These are phyloP conservation scores for Hydropsyche tenuis DNA, from an alignment of 1,140 invertebrate species.

Conservation along the genomic window DNA sequence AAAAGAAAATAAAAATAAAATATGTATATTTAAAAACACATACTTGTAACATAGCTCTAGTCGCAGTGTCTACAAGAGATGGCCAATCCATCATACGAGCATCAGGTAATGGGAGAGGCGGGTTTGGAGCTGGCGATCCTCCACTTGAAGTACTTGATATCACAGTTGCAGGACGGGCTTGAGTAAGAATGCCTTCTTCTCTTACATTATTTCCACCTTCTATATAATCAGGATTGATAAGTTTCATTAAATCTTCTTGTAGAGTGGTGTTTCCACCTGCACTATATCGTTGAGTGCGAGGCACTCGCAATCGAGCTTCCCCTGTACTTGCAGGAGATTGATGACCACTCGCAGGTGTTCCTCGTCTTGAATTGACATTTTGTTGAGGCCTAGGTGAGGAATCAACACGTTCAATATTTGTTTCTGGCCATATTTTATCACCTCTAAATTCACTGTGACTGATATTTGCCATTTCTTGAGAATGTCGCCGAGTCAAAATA, in stretches of 20 bases:
- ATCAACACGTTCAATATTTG: conserved; percentile 28
- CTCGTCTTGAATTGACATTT: conserved; percentile 29
- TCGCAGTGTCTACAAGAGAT: conserved; percentile 78
- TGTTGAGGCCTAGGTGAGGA: conserved; percentile 37
- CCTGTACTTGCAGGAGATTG: conserved; percentile 42
- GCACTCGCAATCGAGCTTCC: conserved; percentile 44
- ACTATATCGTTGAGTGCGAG: conserved; percentile 40
- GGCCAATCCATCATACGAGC: conserved; percentile 75
- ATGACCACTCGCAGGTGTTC: conserved; percentile 36
- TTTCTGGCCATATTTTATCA: conserved; percentile 36
- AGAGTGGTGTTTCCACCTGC: conserved; percentile 61
- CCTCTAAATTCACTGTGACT: conserved; percentile 36
- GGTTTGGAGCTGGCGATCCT: conserved; percentile 61
- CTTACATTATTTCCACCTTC: conserved; percentile 56
- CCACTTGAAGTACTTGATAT: conserved; percentile 56
- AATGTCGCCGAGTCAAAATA: conserved; percentile 33
- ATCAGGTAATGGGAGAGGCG: conserved; percentile 66
- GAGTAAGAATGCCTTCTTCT: conserved; percentile 73
- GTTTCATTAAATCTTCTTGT: conserved; percentile 86
- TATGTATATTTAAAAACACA: conserved; percentile 29
- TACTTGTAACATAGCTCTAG: conserved; percentile 72
- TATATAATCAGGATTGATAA: conserved; percentile 86
- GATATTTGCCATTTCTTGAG: conserved; percentile 41
- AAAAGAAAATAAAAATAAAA: background rate
- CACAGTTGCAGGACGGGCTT: conserved; percentile 75